Evolutionary conservation across 2,888 invertebrate genomes (phyloP).

Genomic region (Athripsodes cinereus): DNA sequence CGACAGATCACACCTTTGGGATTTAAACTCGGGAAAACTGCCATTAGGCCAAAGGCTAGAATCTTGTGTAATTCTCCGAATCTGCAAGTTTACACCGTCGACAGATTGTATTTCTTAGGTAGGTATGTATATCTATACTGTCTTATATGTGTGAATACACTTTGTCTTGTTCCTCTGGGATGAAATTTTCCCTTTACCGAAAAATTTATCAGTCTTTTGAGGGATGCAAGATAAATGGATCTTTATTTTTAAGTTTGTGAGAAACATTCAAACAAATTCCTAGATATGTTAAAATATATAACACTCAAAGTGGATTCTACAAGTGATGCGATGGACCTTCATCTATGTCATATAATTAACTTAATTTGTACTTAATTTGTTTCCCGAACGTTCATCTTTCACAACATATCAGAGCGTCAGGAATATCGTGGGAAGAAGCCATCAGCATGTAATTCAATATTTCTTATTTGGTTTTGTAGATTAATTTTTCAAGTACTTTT

Average conservation of each 20-base stretch:
- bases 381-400: too few species aligned
- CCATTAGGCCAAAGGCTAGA: conserved; percentile 24
- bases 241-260: conserved; percentile 1
- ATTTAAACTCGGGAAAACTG: conserved; percentile 25
- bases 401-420: too few species aligned
- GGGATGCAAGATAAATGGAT: background rate
- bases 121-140: background rate
- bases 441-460: too few species aligned
- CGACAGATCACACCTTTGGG: conserved; percentile 28
- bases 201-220: background rate
- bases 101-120: conserved; percentile 10
- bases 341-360: too few species aligned
- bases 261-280: background rate
- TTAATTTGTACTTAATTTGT: too few species aligned
- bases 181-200: background rate
- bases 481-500: too few species aligned
- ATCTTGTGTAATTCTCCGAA: conserved; percentile 27
- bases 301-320: too few species aligned
- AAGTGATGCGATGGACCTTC: too few species aligned
- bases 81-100: conserved; percentile 26
- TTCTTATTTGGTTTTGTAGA: too few species aligned
- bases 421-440: too few species aligned
- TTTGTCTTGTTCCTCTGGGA: background rate
- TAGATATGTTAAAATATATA: too few species aligned
- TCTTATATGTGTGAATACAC: too few species aligned